phyloP scores from a whole-genome alignment of 2,797 vertebrate species.

The Rhinogobio ventralis region DNA sequence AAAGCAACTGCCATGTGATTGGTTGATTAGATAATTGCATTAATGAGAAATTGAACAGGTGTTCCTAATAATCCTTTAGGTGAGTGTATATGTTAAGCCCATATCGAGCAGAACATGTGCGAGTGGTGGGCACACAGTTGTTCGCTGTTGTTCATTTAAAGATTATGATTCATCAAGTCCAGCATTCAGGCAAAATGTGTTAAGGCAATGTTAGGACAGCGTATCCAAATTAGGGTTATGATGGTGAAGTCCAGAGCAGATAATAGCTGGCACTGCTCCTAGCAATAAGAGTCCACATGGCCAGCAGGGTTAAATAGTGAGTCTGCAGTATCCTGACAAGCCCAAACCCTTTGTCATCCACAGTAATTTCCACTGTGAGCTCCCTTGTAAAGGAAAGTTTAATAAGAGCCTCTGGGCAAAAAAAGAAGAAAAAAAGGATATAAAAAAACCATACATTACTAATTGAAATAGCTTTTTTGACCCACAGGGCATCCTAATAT shows the following conservation, averaged over 20 bases:
- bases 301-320: slow-evolving; percentile 36
- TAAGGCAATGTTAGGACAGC: slow-evolving; percentile 31
- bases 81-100: background rate
- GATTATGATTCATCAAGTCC: slow-evolving; percentile 11
- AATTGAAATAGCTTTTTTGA: slow-evolving; percentile 56
- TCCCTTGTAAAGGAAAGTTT: slow-evolving; percentile 52
- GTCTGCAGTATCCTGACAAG: slow-evolving; percentile 52
- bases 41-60: too few relatives aligned
- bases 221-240: slow-evolving; percentile 49
- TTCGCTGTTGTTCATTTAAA: slow-evolving; percentile 5
- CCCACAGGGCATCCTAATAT: slow-evolving; percentile 36
- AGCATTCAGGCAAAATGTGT: slow-evolving; percentile 18
- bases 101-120: background rate
- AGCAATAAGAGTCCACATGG: slow-evolving; percentile 31
- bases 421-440: slow-evolving; percentile 42
- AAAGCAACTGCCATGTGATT: too few relatives aligned
- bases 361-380: slow-evolving; percentile 53
- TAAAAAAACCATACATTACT: slow-evolving; percentile 47
- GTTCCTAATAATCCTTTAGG: too few relatives aligned
- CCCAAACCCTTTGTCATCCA: slow-evolving; percentile 54
- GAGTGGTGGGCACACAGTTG: background rate
- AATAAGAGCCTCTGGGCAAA: slow-evolving; percentile 56
- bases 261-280: slow-evolving; percentile 45
- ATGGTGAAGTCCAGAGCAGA: slow-evolving; percentile 36
- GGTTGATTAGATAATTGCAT: too few relatives aligned